Conservation (phyloP, 37 sponge, comb jelly and placozoan species). For the Halisarca cf. caerulea region DNA sequence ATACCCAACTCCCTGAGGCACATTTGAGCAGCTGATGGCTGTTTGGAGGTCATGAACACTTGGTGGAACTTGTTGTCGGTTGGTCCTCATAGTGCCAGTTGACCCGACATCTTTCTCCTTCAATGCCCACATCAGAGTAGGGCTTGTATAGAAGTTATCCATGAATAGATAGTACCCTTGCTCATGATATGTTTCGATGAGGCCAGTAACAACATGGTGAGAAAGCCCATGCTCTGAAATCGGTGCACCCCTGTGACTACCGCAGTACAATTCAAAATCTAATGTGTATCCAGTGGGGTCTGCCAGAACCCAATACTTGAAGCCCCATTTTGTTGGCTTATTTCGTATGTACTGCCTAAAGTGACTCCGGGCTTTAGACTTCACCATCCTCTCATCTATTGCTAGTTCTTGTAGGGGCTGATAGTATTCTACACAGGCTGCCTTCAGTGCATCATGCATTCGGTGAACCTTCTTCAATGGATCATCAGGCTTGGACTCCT, state of each 20-base stretch:
- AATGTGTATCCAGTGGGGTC: constrained; percentile 38
- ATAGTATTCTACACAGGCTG: not conserved
- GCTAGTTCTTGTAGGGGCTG: not conserved
- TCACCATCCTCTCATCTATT: constrained; percentile 51
- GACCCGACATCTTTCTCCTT: not conserved
- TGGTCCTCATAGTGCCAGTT: constrained; percentile 2
- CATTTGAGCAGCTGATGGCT: not conserved
- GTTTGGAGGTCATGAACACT: not conserved
- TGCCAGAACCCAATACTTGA: constrained; percentile 41
- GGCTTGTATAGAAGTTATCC: constrained; percentile 33
- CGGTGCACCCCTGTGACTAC: not conserved
- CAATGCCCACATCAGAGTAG: not conserved
- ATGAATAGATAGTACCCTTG: constrained; percentile 28
- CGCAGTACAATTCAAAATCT: constrained; percentile 42
- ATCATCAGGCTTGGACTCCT: not conserved
- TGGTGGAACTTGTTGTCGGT: constrained; percentile 20
- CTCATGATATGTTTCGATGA: not conserved
- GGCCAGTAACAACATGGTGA: constrained; percentile 12
- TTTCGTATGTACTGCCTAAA: constrained; percentile 40
- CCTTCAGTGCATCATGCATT: not conserved
- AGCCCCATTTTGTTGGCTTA: constrained; percentile 59
- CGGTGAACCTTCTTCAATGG: constrained; percentile 19
- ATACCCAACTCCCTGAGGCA: constrained; percentile 22
- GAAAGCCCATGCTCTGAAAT: not conserved
- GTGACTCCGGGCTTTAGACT: constrained; percentile 26